Conservation (phyloP, 2,113 vertebrate species). For the Acinonyx jubatus region DNA sequence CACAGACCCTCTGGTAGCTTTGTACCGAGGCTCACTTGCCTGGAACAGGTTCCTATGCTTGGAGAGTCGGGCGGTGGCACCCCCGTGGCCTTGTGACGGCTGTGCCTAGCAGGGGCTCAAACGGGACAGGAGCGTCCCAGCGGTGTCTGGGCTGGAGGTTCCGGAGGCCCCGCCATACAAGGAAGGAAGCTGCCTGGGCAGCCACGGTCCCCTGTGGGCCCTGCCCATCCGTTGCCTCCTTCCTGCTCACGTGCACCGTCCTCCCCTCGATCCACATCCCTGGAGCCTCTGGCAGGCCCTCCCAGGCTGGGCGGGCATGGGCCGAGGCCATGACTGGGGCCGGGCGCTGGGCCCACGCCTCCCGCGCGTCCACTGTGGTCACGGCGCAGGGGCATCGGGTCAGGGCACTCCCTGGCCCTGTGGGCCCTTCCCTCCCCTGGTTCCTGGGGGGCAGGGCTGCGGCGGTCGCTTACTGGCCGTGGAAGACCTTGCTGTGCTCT, state of each 20-base stretch:
- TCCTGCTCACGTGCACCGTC: too few relatives aligned
- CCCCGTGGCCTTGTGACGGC: accelerated
- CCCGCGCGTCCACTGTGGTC: accelerated
- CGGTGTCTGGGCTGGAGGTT: accelerated
- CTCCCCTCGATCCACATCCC: too few relatives aligned
- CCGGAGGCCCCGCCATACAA: not conserved
- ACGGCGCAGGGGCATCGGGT: accelerated
- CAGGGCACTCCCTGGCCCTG: accelerated
- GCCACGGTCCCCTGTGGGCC: too few relatives aligned
- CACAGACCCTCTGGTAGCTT: not conserved
- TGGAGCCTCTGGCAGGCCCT: too few relatives aligned
- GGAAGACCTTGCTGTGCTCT: not conserved
- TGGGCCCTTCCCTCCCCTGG: not conserved
- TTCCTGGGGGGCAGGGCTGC: not conserved
- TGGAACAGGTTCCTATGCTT: not conserved
- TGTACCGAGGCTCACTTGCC: not conserved
- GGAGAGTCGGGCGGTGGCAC: not conserved
- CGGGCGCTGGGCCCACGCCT: too few relatives aligned
- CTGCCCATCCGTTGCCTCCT: not conserved
- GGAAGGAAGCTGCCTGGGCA: not conserved
- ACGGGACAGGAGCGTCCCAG: not conserved
- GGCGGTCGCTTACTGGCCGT: accelerated
- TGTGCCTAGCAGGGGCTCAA: accelerated
- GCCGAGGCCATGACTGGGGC: too few relatives aligned
- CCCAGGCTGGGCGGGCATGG: too few relatives aligned